Base-by-base conservation (phyloP, 92 coral and sea anemone species). In the Metridium senile region DNA sequence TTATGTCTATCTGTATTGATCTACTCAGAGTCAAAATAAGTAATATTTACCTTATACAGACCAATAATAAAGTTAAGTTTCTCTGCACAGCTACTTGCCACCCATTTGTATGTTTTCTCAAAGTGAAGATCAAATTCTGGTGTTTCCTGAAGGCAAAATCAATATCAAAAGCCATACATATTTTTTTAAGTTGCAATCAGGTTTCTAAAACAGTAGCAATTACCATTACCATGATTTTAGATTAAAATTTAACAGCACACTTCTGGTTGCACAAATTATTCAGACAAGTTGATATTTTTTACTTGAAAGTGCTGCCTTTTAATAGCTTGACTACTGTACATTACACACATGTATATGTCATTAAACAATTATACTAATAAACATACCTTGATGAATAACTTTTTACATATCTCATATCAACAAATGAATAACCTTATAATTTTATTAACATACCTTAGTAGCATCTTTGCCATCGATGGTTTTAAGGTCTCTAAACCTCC, bases 61-160 rank as follows among this genome's bases (percentile, higher is more conserved):
- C 96, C 96, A 66, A 77, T 79, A 26, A 95, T 83, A 64, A 95
- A 95, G 59, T 94, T 91, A 51, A 85, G 86, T 74, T 95, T 95
- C 74, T 95, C 99, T 53, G 92, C 70, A 13, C 81, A 64, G 61
- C 99, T 95, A 74, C 99, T 95, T 34, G 99, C 99, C 28, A 93
- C 90, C 99, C 99, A 95, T 74, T 92, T 92, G 85, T 95, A 95
- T 27, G 89, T 87, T 83, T 95, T 95, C 63, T 95, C 99, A 87
- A 92, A 95, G 29, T 87, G 90, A 82, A 95, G 93, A 54, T 95
- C 96, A 81, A 95, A 92, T 72, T 94, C 98, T 33, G 97, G 86
- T 52, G 86, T 91, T 54, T 94, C 98, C 98, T 94, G 33, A 62
- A n/a, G 18, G 46, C 18, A 2, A 65, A 11, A 32, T 26, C 31